A percentile compares a stretch with the other conserved stretches of the same genome.
Conservation (phyloP, 1,140 invertebrate genomes). For the Cecropterus lyciades region DNA sequence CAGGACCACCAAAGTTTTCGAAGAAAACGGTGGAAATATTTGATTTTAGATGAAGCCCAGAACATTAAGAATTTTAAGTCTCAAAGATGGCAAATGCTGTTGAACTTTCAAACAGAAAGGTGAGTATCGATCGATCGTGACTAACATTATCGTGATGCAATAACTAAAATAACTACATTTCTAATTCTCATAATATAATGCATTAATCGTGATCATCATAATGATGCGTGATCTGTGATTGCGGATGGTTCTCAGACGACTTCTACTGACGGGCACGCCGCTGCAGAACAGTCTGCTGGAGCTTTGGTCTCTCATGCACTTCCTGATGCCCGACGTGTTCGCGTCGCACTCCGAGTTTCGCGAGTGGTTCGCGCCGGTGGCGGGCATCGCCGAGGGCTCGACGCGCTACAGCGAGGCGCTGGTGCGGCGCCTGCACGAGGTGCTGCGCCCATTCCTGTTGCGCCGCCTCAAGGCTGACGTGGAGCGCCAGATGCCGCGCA, state of each 20-base stretch:
- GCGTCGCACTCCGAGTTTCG: slow-evolving; percentile 98
- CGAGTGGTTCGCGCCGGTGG: slow-evolving; percentile 99
- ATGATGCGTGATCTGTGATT: too few species aligned
- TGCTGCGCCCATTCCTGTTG: slow-evolving; percentile 98
- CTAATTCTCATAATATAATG: too few species aligned
- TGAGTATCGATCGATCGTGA: slow-evolving; percentile 69
- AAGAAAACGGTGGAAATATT: slow-evolving; percentile 99
- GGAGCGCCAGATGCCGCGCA: slow-evolving; percentile 99
- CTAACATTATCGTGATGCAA: neutral
- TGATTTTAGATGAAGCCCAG: slow-evolving; percentile 99
- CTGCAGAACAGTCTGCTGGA: slow-evolving; percentile 99
- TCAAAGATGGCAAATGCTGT: slow-evolving; percentile 98
- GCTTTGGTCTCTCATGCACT: slow-evolving; percentile 99
- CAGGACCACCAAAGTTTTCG: slow-evolving; percentile 99
- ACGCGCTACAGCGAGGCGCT: slow-evolving; percentile 93
- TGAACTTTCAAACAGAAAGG: slow-evolving; percentile 98
- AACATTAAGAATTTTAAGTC: slow-evolving; percentile 99
- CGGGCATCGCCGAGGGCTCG: slow-evolving; percentile 99
- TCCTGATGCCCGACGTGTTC: slow-evolving; percentile 99
- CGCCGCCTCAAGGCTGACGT: slow-evolving; percentile 98
- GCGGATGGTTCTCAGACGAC: slow-evolving; percentile 87
- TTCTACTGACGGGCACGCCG: slow-evolving; percentile 98
- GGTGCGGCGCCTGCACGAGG: slow-evolving; percentile 98
- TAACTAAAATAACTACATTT: too few species aligned
- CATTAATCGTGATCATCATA: too few species aligned